Conservation (phyloP, 2,888 invertebrate species). For the Clanis bilineata region DNA sequence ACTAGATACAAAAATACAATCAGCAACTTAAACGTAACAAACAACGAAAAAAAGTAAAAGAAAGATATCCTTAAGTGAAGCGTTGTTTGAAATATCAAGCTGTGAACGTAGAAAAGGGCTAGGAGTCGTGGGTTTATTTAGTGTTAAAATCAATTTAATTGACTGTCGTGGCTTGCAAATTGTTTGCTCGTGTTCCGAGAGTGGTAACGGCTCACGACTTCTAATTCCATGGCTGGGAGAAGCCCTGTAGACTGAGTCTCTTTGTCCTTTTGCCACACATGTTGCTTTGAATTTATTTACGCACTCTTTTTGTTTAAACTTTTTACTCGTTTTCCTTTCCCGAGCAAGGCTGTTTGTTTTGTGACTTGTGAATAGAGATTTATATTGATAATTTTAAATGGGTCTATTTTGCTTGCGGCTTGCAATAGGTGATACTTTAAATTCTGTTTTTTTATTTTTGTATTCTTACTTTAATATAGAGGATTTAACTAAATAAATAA, state of each 20-base stretch:
- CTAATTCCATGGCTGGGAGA: background rate
- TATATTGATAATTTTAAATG: conserved; percentile 7
- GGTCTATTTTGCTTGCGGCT: background rate
- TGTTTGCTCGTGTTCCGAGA: conserved; percentile 38
- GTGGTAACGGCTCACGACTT: conserved; percentile 32
- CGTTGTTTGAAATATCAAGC: conserved; percentile 3
- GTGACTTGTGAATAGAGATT: conserved; percentile 5
- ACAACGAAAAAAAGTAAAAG: background rate
- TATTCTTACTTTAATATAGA: background rate
- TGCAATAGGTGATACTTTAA: background rate
- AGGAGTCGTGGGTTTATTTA: conserved; percentile 34
- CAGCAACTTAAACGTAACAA: background rate
- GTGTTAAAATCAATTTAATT: conserved; percentile 54
- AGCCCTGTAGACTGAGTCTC: background rate
- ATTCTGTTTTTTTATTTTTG: background rate
- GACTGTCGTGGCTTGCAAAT: conserved; percentile 52
- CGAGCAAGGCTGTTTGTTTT: background rate
- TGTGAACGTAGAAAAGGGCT: conserved; percentile 2
- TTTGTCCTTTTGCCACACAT: conserved; percentile 1
- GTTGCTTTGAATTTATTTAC: conserved; percentile 7
- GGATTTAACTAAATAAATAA: too few species aligned
- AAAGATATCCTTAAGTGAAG: background rate
- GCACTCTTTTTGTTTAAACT: background rate
- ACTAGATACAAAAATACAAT: background rate
- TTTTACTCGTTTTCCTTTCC: background rate